Conservation (phyloP, 2,113 vertebrate species). For the Corydoras sp. region DNA sequence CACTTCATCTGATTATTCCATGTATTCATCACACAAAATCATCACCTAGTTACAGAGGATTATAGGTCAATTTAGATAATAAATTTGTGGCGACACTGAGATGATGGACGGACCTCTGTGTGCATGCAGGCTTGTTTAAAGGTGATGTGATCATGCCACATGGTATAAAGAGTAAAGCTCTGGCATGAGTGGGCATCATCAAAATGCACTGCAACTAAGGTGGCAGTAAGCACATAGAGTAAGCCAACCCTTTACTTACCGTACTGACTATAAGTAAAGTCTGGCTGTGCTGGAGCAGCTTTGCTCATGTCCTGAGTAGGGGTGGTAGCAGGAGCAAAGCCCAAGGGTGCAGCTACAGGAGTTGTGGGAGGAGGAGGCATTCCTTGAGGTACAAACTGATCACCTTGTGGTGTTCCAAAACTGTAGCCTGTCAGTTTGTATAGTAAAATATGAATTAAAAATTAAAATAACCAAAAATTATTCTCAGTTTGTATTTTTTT, state of each 20-base stretch:
- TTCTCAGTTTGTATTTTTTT: no score
- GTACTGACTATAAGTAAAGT: slow-evolving; percentile 95
- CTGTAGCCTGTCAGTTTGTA: slow-evolving; percentile 75
- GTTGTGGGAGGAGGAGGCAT: slow-evolving; percentile 91
- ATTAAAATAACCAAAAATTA: no score
- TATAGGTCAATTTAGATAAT: neutral
- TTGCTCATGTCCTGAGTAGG: slow-evolving; percentile 98
- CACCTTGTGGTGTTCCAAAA: slow-evolving; percentile 89
- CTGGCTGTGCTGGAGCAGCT: slow-evolving; percentile 87
- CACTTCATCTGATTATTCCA: slow-evolving; percentile 53
- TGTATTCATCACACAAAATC: neutral
- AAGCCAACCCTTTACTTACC: slow-evolving; percentile 71
- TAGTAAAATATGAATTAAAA: no score
- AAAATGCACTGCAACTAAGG: no score
- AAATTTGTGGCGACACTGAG: neutral
- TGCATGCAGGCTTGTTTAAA: slow-evolving; percentile 50
- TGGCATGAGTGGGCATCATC: slow-evolving; percentile 40
- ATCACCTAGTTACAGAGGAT: neutral
- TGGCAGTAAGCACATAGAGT: no score
- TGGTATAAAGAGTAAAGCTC: slow-evolving; percentile 51
- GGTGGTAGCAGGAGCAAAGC: slow-evolving; percentile 90
- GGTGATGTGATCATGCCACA: slow-evolving; percentile 34
- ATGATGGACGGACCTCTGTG: no score
- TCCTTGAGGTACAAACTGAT: slow-evolving; percentile 88
- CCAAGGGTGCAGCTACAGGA: slow-evolving; percentile 83